phyloP scores from a whole-genome alignment of 2,113 vertebrate genomes.

The Poeciliopsis retropinna region DNA sequence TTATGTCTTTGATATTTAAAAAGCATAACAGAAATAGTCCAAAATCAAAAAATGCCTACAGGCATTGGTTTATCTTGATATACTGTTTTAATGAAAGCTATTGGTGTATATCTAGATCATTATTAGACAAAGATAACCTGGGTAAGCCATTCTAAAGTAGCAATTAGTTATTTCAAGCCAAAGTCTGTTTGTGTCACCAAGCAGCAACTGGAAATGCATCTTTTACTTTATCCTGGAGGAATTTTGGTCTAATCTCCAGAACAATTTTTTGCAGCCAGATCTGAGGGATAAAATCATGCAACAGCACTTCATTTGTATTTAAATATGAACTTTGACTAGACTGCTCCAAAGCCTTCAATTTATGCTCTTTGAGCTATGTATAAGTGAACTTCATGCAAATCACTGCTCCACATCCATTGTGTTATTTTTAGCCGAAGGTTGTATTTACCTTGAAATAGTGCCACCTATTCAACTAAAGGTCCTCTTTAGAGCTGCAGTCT shows the following conservation, averaged over 20 bases:
- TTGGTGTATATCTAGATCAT: background rate
- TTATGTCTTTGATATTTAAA: background rate
- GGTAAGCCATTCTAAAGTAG: background rate
- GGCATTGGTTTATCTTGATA: background rate
- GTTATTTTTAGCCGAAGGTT: too few species aligned
- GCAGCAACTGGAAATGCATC: too few species aligned
- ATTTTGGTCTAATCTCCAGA: background rate
- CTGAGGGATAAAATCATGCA: background rate
- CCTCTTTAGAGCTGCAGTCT: too few species aligned
- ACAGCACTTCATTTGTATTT: background rate
- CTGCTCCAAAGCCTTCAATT: too few species aligned
- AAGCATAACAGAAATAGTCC: background rate
- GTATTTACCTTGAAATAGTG: too few species aligned
- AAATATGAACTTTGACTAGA: background rate
- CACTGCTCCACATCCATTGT: too few species aligned
- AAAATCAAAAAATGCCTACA: background rate
- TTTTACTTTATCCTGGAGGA: background rate
- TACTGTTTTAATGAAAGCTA: background rate
- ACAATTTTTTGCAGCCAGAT: background rate
- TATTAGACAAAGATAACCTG: background rate
- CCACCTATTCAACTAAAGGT: too few species aligned
- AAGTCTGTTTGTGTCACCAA: too few species aligned
- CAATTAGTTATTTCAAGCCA: too few species aligned
- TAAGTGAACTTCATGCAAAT: too few species aligned
- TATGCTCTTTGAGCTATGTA: too few species aligned